These are phyloP conservation scores for Serranochromis macrocephalus DNA, from an alignment of 2,113 vertebrate genomes.

Conservation along the genomic window DNA sequence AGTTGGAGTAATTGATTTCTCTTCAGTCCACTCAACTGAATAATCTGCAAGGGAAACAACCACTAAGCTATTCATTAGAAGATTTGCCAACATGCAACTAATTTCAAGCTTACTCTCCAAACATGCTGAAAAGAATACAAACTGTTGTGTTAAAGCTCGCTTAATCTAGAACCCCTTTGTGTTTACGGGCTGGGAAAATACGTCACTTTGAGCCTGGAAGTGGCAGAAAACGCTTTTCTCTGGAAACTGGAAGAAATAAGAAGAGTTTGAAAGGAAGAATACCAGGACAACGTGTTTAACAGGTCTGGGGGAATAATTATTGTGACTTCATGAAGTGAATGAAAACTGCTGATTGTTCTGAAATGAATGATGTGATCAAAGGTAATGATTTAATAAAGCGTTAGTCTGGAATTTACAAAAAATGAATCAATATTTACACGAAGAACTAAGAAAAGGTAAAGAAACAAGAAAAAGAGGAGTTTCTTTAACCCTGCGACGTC, in stretches of 20 bases:
- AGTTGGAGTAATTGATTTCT: constrained; percentile 65
- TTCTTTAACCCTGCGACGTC: not conserved
- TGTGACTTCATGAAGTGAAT: not conserved
- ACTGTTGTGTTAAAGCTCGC: not conserved
- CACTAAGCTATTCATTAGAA: constrained; percentile 57
- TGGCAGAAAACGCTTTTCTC: not conserved
- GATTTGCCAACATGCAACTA: constrained; percentile 62
- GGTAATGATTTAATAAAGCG: not conserved
- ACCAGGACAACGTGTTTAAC: not conserved
- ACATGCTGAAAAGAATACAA: constrained; percentile 33
- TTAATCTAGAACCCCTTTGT: constrained; percentile 13
- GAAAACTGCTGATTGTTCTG: not conserved
- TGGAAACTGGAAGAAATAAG: not conserved
- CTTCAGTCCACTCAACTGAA: constrained; percentile 67
- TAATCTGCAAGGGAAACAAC: constrained; percentile 60
- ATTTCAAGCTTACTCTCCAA: constrained; percentile 48
- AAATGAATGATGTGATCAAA: not conserved
- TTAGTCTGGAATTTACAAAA: not conserved
- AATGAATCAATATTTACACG: not conserved
- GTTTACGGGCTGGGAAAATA: not conserved
- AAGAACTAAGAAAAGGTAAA: not conserved
- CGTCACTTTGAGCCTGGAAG: not conserved
- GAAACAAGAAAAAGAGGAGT: not conserved
- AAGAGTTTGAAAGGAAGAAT: not conserved
- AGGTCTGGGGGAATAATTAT: not conserved